Conservation (phyloP, 1,140 invertebrate species). For the Lepeophtheirus salmonis region DNA sequence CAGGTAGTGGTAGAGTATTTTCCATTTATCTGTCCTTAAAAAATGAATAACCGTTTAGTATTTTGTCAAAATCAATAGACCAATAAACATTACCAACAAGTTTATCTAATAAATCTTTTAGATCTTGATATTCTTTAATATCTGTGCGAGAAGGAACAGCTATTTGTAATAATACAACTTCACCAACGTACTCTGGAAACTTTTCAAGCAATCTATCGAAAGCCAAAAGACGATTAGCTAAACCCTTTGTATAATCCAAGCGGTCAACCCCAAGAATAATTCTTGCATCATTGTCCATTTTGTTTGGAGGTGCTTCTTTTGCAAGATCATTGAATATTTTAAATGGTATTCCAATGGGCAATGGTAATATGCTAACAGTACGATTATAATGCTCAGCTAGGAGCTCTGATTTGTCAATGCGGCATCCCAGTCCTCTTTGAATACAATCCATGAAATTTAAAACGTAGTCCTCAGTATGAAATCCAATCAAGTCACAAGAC, state of each 20-base stretch:
- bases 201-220: conserved; percentile 64
- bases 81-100: conserved; percentile 37
- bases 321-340: conserved; percentile 63
- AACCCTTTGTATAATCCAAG: conserved; percentile 74
- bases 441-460: conserved; percentile 79
- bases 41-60: not conserved
- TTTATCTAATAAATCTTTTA: conserved; percentile 77
- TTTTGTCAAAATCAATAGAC: not conserved
- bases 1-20: conserved; percentile 46
- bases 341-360: conserved; percentile 67
- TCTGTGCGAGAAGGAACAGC: conserved; percentile 72
- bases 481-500: conserved; percentile 75
- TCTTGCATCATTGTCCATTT: conserved; percentile 43
- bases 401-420: conserved; percentile 64
- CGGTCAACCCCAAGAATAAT: conserved; percentile 67
- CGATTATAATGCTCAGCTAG: conserved; percentile 66
- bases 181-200: conserved; percentile 62
- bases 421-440: conserved; percentile 60
- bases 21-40: conserved; percentile 26
- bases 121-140: conserved; percentile 69
- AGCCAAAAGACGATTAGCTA: conserved; percentile 59
- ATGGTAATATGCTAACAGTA: conserved; percentile 54
- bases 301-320: conserved; percentile 44
- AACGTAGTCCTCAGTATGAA: conserved; percentile 77
- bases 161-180: conserved; percentile 41